Conservation (phyloP, 2,797 vertebrate species). For the Yasuhikotakia modesta region DNA sequence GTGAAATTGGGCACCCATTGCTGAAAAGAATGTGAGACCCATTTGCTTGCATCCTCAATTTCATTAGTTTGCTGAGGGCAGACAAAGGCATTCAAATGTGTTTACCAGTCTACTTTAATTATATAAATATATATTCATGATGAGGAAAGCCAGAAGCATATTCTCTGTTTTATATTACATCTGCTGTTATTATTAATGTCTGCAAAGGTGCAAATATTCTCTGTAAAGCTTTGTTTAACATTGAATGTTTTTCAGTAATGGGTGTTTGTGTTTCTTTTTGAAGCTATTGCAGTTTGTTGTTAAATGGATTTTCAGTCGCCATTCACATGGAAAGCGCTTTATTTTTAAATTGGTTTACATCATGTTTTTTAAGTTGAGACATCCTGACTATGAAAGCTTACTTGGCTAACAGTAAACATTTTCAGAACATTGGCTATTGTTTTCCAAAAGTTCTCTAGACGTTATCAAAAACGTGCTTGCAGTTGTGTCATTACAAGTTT, state of each 20-base stretch:
- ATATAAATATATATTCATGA: conserved; percentile 40
- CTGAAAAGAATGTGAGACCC: conserved; percentile 1
- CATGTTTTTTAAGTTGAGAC: too few species aligned
- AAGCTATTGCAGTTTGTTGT: neutral
- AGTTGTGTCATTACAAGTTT: too few species aligned
- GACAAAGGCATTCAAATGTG: conserved; percentile 15
- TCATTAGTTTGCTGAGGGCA: conserved; percentile 16
- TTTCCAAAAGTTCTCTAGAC: too few species aligned
- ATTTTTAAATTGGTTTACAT: conserved; percentile 6
- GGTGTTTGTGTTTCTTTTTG: neutral
- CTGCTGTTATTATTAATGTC: conserved; percentile 44
- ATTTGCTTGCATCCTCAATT: conserved; percentile 2
- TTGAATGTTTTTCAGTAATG: neutral
- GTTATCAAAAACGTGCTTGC: too few species aligned
- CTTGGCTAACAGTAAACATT: too few species aligned
- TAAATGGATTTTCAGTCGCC: too few species aligned
- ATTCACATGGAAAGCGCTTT: neutral
- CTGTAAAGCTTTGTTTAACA: conserved; percentile 1
- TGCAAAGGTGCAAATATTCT: conserved; percentile 27
- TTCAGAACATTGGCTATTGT: too few species aligned
- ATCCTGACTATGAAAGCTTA: too few species aligned
- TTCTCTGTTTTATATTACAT: conserved; percentile 32
- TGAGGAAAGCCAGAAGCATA: conserved; percentile 17
- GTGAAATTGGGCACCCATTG: neutral
- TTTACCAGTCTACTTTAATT: conserved; percentile 19